Evolutionary conservation across 2,888 invertebrate species (phyloP).

Genomic region (Aproaerema taeniolella): DNA sequence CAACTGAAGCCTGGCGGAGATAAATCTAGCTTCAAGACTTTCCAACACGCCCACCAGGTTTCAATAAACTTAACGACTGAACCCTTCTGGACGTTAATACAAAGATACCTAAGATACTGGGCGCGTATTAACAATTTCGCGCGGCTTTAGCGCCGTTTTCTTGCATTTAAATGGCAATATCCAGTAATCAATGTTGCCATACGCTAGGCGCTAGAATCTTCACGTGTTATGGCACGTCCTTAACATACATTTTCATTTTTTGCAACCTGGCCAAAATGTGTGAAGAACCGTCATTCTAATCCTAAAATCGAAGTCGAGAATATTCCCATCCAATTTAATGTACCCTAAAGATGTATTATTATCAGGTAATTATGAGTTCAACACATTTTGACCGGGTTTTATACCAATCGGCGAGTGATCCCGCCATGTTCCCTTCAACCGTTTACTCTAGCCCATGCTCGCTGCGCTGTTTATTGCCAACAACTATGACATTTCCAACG

Average conservation of each 20-base stretch:
- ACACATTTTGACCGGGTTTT: not conserved
- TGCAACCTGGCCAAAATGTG: no score
- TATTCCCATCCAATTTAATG: no score
- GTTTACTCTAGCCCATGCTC: constrained; percentile 50
- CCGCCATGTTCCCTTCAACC: constrained; percentile 64
- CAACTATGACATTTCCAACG: constrained; percentile 9
- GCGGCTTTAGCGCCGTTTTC: not conserved
- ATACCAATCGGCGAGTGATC: no score
- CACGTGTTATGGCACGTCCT: constrained; percentile 50
- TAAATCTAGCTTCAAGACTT: no score
- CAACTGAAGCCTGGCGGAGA: no score
- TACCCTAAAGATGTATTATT: no score
- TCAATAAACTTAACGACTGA: no score
- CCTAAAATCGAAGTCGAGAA: no score
- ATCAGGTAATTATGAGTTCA: no score
- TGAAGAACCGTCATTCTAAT: no score
- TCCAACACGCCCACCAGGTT: no score
- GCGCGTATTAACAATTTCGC: no score
- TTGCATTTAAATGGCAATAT: not conserved
- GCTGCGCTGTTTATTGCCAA: constrained; percentile 6
- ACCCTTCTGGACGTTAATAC: constrained; percentile 39
- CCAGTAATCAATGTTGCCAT: not conserved
- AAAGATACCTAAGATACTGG: constrained; percentile 32
- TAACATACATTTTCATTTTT: constrained; percentile 30
- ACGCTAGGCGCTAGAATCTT: constrained; percentile 10